Evolutionary conservation across 2,888 invertebrate genomes (phyloP), one percentile per base, ranked within the genome.

Genomic region (Drosophila cracens): DNA sequence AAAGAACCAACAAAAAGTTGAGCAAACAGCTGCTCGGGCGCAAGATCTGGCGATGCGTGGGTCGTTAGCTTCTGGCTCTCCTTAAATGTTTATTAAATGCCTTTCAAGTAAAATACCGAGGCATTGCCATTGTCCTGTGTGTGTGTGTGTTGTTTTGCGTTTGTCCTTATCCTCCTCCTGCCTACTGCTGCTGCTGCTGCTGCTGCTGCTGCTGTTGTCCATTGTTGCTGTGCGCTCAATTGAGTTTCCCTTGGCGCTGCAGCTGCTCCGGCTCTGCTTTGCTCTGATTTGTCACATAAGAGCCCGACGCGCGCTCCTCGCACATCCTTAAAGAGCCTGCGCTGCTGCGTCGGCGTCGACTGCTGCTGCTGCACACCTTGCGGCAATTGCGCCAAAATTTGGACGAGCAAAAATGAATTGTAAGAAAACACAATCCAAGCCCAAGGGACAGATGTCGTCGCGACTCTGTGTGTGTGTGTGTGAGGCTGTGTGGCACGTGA

Each of bases 201-300:
- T 56, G 34, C 59, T 59, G 43, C 60, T 38, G 36, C 21, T 56
- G 27, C 40, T 56, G 34, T 29, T 58, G 64, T 31, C 54, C 67
- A 68, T 81, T 83, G 81, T 81, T 70, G 40, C 52, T 64, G 60
- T 78, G 64, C 78, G 81, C 81, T 77, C 79, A 77, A 81, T 80
- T 80, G 82, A 81, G 69, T 65, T 75, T 66, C 31, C 46, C 53
- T 34, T 13, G 21, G 43, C 31, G 29, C 36, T 56, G 64, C 79
- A 71, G 78, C 78, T 74, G 77, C 63, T 33, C 27, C 21, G 34
- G n/a, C 57, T 52, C 51, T 25, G 43, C 51, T 13, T 40, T 56
- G 82, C 79, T 85, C 87, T 79, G 83, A 83, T 83, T 83, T 79
- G 85, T 83, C 83, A 62, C 87, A 83, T 78, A 84, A 76, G 87